These are phyloP conservation scores for Acromyrmex heyeri DNA, from an alignment of 1,140 invertebrate species.

Conservation along the genomic window DNA sequence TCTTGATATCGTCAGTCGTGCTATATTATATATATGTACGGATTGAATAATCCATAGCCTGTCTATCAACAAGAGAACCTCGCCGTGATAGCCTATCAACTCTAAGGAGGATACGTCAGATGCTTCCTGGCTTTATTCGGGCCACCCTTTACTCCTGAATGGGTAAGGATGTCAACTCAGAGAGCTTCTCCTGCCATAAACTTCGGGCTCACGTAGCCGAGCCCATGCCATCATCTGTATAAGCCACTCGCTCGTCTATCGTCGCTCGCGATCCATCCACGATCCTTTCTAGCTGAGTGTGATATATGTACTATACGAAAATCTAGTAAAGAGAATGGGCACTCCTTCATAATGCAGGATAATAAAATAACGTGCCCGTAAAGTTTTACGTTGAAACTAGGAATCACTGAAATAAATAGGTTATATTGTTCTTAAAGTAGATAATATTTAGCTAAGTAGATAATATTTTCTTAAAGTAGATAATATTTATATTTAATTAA, in stretches of 20 bases:
- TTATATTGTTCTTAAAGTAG: neutral
- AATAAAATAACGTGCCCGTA: neutral
- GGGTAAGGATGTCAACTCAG: slow-evolving; percentile 27
- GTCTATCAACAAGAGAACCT: slow-evolving; percentile 25
- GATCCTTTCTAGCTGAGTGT: slow-evolving; percentile 11
- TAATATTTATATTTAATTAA: no score
- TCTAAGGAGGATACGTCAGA: slow-evolving; percentile 53
- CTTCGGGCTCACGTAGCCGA: slow-evolving; percentile 44
- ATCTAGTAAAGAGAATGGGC: neutral
- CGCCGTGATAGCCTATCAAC: slow-evolving; percentile 54
- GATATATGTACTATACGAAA: slow-evolving; percentile 20
- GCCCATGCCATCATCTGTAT: slow-evolving; percentile 2
- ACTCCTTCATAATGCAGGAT: neutral
- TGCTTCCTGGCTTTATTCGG: slow-evolving; percentile 56
- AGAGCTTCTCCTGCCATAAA: slow-evolving; percentile 57
- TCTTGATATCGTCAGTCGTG: slow-evolving; percentile 6
- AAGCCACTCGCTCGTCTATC: slow-evolving; percentile 43
- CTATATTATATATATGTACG: slow-evolving; percentile 7
- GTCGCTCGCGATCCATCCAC: slow-evolving; percentile 25
- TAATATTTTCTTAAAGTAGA: neutral
- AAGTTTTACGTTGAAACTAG: neutral
- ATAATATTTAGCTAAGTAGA: no score
- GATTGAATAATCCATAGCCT: slow-evolving; percentile 53
- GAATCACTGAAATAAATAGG: neutral
- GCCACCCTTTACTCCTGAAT: slow-evolving; percentile 52